Percentiles rank a stretch among this genome's conserved stretches.
phyloP scores from a whole-genome alignment of 2,113 vertebrate genomes.

The Colaptes auratus region DNA sequence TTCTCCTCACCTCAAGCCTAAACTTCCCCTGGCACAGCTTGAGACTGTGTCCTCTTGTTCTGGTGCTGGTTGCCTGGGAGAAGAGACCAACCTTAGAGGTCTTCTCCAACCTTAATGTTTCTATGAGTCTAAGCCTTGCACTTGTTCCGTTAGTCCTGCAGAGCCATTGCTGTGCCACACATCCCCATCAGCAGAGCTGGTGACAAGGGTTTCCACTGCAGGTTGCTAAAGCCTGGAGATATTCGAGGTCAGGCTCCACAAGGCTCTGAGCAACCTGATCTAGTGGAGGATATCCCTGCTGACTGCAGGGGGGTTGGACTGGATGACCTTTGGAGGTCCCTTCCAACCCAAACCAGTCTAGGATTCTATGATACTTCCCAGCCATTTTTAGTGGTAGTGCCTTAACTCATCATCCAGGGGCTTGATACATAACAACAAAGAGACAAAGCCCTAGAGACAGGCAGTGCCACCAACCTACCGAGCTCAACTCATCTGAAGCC shows the following conservation, averaged over 20 bases:
- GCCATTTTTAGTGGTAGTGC: neutral
- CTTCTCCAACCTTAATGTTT: too few species aligned
- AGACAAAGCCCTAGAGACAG: neutral
- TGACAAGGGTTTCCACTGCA: neutral
- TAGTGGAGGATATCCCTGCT: too few species aligned
- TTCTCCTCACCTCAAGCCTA: too few species aligned
- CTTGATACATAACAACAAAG: neutral
- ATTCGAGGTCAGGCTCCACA: neutral
- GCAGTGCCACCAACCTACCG: neutral
- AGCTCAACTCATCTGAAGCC: neutral
- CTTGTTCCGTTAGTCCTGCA: conserved; percentile 30
- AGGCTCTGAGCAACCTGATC: neutral
- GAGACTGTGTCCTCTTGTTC: too few species aligned
- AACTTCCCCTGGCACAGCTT: too few species aligned
- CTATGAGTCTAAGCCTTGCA: neutral
- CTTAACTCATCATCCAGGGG: conserved; percentile 10
- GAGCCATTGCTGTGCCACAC: neutral
- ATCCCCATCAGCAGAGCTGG: neutral
- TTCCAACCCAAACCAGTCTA: too few species aligned
- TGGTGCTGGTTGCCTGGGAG: too few species aligned
- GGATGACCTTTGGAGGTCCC: too few species aligned
- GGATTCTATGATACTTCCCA: neutral
- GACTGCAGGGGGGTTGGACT: too few species aligned
- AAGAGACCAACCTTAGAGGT: too few species aligned
- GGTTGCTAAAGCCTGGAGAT: neutral